Evolutionary conservation across 2,888 invertebrate genomes (phyloP), one percentile per base, ranked within the genome.

Genomic region (Palloptera scutellata): DNA sequence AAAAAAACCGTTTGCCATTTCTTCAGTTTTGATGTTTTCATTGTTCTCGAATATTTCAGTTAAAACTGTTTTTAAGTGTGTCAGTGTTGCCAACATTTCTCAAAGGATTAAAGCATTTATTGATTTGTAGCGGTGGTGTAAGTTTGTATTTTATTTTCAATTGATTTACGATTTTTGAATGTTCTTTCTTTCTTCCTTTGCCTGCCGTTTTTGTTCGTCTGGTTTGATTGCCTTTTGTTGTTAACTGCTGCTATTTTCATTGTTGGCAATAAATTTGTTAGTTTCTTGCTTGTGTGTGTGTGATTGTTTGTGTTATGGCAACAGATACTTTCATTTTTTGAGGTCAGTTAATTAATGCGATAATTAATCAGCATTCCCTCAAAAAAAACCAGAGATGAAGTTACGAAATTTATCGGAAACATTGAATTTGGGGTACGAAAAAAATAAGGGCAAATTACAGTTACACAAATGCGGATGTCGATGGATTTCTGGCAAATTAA

Each of bases 331-430:
- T 80, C 80, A 78, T 76, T 80, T 80, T 80, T 80, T 78, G 75
- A 71, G 80, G 78, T 79, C 80, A 80, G 78, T 77, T 81, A 81
- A 80, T 80, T 80, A 81, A 79, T 78, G 80, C 71, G 74, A 64
- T 79, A 81, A 81, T 80, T 80, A 81, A 80, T 80, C 80, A 75
- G 43, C 40, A 30, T 5, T 30, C 6, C 30, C 30, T 30, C 6
- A 41, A 8, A 41, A 3, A 45, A 48, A 64, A 57, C 64, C 55
- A 63, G 57, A 57, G 30, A 45, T 64, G 48, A 57, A 64, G 57
- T 64, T 57, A 41, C 17, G 15, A 64, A 57, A 64, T 63, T 63
- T 63, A 63, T 63, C 55, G 63, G 63, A 55, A n/a, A n/a, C n/a
- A n/a, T n/a, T n/a, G n/a, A n/a, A n/a, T 30, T 30, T 30, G 30